A percentile compares a stretch with the other conserved stretches of the same genome.
Evolutionary conservation across 2,797 vertebrate species (phyloP).

Genomic region (Myiotriccus ornatus): DNA sequence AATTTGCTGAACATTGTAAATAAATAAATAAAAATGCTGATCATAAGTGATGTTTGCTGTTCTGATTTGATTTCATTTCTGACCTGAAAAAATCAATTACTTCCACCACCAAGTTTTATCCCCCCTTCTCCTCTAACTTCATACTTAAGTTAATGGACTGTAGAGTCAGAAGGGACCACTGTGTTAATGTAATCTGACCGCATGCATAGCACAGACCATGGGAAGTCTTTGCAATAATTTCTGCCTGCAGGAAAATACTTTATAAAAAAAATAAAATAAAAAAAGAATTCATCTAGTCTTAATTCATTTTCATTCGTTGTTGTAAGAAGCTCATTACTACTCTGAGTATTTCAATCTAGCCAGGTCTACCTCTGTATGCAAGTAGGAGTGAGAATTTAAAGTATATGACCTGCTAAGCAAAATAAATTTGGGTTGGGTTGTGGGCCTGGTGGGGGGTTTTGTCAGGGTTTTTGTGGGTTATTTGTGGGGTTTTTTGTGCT

Average conservation of each 20-base stretch:
- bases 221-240: background rate
- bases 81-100: constrained; percentile 57
- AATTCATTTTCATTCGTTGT: background rate
- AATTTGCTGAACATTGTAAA: constrained; percentile 12
- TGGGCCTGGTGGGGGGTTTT: rapidly evolving
- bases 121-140: constrained; percentile 36
- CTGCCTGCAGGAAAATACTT: background rate
- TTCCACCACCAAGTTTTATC: constrained; percentile 41
- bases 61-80: constrained; percentile 48
- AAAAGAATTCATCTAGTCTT: background rate
- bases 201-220: background rate
- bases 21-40: constrained; percentile 44
- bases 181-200: background rate
- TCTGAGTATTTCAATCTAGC: background rate
- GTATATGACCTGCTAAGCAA: background rate
- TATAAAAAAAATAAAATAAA: background rate
- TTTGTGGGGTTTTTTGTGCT: background rate
- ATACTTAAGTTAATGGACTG: constrained; percentile 57
- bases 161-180: constrained; percentile 29
- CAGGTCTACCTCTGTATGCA: background rate
- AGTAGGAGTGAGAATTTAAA: background rate
- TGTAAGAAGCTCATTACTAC: background rate
- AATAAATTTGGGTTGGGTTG: background rate
- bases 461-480: background rate
- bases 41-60: constrained; percentile 42